These are phyloP conservation scores for Tridacna crocea DNA, from an alignment of 2,888 invertebrate genomes.

Conservation along the genomic window DNA sequence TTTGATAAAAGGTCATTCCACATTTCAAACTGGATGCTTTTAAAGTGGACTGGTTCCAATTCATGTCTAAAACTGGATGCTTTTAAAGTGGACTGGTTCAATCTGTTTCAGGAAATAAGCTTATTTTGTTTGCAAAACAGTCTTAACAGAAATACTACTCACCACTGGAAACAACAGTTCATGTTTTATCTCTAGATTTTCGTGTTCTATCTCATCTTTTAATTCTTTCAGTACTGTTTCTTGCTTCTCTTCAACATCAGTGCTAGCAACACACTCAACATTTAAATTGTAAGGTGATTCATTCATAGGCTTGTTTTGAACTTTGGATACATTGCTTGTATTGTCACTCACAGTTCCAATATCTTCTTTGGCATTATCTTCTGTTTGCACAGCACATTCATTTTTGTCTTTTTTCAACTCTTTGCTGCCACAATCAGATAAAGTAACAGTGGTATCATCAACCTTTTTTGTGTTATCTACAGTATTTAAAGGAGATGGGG, in stretches of 20 bases:
- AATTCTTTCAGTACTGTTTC: neutral
- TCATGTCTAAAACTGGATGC: too few relatives aligned
- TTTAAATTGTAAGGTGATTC: neutral
- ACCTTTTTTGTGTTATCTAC: neutral
- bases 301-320: neutral
- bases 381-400: neutral
- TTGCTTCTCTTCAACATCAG: neutral
- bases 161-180: slow-evolving; percentile 5
- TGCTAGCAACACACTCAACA: neutral
- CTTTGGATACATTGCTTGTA: neutral
- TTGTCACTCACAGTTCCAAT: neutral
- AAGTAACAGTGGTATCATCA: neutral
- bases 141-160: too few relatives aligned
- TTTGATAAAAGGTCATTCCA: too few relatives aligned
- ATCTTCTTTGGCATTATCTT: neutral
- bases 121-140: too few relatives aligned
- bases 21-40: too few relatives aligned
- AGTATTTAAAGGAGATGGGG: neutral
- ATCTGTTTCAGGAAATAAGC: too few relatives aligned
- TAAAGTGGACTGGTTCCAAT: too few relatives aligned
- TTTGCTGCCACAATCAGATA: too few relatives aligned
- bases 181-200: neutral
- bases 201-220: neutral
- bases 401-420: too few relatives aligned
- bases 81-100: too few relatives aligned